phyloP scores from a whole-genome alignment of 2,888 invertebrate species.

The Lucinisca nassula region DNA sequence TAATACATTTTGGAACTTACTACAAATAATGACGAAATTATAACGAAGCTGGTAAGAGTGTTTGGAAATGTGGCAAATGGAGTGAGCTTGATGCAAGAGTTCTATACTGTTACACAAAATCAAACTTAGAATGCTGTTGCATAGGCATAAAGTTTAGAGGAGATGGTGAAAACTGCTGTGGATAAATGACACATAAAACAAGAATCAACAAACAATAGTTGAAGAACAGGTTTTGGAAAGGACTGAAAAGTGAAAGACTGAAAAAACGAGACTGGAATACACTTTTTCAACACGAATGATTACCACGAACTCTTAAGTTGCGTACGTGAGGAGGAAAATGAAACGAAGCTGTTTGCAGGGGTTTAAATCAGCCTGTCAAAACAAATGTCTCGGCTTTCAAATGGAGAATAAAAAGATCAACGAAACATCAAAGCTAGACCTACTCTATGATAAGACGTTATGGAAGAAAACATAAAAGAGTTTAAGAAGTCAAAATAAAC shows the following conservation, averaged over 20 bases:
- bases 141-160: background rate
- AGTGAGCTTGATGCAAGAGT: background rate
- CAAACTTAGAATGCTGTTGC: background rate
- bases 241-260: no score
- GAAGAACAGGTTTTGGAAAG: background rate
- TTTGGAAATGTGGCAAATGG: background rate
- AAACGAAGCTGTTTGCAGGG: no score
- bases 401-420: no score
- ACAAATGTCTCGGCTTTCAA: no score
- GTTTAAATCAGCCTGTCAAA: no score
- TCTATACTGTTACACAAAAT: background rate
- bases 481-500: no score
- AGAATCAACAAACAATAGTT: background rate
- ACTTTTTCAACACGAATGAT: background rate
- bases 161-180: background rate
- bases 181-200: background rate
- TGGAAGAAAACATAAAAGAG: no score
- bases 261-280: background rate
- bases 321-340: no score
- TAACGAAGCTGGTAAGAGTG: background rate
- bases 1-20: background rate
- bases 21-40: background rate
- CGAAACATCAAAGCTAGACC: no score
- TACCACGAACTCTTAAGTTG: background rate
- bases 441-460: no score